Evolutionary conservation across 2,797 vertebrate genomes (phyloP).

Genomic region (Ispidina lecontei): DNA sequence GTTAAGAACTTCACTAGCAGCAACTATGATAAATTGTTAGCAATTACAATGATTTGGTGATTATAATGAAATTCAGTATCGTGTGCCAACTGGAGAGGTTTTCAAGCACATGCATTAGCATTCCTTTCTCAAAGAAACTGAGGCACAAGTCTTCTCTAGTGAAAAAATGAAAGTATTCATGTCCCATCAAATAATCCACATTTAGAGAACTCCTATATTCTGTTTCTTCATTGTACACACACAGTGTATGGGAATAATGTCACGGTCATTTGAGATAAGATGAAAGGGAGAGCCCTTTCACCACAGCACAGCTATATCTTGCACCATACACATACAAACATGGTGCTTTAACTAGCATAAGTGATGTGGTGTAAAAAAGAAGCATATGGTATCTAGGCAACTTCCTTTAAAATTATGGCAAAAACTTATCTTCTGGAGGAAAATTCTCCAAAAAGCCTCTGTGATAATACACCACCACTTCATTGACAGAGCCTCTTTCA

Average conservation of each 20-base stretch:
- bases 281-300: neutral
- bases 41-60: neutral
- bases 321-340: neutral
- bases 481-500: neutral
- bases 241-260: neutral
- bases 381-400: neutral
- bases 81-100: neutral
- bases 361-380: neutral
- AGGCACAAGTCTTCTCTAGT: neutral
- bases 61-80: slow-evolving; percentile 5
- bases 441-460: neutral
- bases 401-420: neutral
- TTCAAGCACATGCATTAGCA: neutral
- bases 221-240: neutral
- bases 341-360: neutral
- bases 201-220: neutral
- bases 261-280: neutral
- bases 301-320: neutral
- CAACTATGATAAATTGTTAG: neutral
- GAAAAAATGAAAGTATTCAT: neutral
- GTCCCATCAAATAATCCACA: neutral
- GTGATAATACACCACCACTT: neutral
- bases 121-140: neutral
- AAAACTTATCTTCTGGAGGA: neutral
- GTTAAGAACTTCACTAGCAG: neutral